Base-by-base conservation (phyloP, 53 echinoderm and acorn worm genomes). In the Echinometra lucunter region DNA sequence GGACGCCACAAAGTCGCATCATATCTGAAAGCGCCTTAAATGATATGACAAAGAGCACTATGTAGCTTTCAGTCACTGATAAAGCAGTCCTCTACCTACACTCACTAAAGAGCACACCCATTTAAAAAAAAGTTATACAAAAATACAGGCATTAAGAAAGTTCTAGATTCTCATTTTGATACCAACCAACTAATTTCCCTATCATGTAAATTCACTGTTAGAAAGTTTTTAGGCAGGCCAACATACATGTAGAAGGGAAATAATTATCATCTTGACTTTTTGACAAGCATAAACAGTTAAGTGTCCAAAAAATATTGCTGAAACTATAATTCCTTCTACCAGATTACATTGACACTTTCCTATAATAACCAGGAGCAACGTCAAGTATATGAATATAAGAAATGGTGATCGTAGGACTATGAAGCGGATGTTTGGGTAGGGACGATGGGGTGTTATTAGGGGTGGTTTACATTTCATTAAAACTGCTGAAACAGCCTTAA, bases 391-490 rank as follows among this genome's bases (percentile, higher is more conserved):
- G 85, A 85, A 85, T 83, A 47, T 49, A 42, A 21, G 42, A 78
- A 78, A 40, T 78, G 18, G 23, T 23, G 6, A 78, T 42, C 35
- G 38, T 42, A 23, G 78, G 42, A 78, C 78, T 42, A 85, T n/a
- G 85, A 28, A 28, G 49, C 49, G 90, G 90, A 60, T 90, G 90
- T 90, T 90, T 90, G 90, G 37, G 60, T 34, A 90, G 37, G 42
- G 63, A 38, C 34, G 21, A 32, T 35, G 17, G 63, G 90, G 63
- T 63, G 63, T 60, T 19, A 23, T 91, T 44, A 23, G 45, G 58
- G 69, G 91, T 91, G 91, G 91, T 91, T 91, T 66, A 91, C 91
- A 91, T 92, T 92, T 74, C 93, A 92, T 92, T 92, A 92, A 74
- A 74, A 32, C 40, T 78, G 18, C 15, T 53, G 37, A 92, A 74